Evolutionary conservation across 2,797 vertebrate genomes (phyloP), one percentile per base, ranked within the genome.

Genomic region (Falco cherrug): DNA sequence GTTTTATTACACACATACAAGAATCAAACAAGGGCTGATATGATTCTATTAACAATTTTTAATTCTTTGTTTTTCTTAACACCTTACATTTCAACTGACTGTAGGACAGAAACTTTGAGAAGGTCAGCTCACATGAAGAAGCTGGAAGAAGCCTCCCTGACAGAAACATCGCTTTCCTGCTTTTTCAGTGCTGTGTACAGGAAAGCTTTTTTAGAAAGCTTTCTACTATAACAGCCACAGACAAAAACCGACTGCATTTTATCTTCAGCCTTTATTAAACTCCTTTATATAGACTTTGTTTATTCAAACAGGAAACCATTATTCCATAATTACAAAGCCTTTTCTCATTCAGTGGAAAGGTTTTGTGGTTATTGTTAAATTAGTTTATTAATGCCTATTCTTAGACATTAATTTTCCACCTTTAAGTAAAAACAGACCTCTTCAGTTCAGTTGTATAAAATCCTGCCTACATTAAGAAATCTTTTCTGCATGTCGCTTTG

Each of bases 181-280:
- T 87, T 95, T 89, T 94, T 65, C 82, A 70, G 13, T 93, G 68
- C 12, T 76, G 20, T 43, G 53, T 79, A 69, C 64, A 82, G 59
- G 89, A 91, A 91, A 68, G 14, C 10, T n/a, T 95, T 69, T 77
- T 91, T 61, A 95, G 54, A 81, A 91, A 79, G 37, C 48, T 80
- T 56, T 94, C 50, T 25, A 9, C 16, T 84, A 1, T 35, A 81
- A 68, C 29, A 41, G 73, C 86, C 64, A n/a, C 54, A 95, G 50
- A 69, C 33, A 87, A 92, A 73, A 95, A 87, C 19, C 41, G 56
- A 67, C 37, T 68, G 19, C 60, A 74, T 73, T 70, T 97, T 78
- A 67, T 22, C 57, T 76, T 92, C 35, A 63, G 68, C 70, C 51
- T 93, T 96, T 35, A 48, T 89, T 87, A 78, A 78, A 85, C 51